These are phyloP conservation scores for Danio kyathit DNA, from an alignment of 2,797 vertebrate genomes.

Conservation along the genomic window DNA sequence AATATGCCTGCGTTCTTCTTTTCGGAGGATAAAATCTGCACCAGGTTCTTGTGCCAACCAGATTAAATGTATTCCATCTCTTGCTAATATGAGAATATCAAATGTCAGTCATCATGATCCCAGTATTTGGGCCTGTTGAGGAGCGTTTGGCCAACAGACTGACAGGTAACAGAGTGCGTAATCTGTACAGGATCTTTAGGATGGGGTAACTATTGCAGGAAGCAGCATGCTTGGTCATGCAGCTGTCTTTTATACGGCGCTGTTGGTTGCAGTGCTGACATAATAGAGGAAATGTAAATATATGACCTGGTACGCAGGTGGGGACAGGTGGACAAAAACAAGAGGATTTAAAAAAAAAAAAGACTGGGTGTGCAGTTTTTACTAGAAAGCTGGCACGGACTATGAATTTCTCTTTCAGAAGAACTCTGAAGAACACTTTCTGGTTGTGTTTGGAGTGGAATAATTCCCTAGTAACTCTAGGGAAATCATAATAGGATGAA, in stretches of 20 bases:
- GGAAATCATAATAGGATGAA: too few species aligned
- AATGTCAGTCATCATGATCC: not conserved
- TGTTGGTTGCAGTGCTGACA: constrained; percentile 14
- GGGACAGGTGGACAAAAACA: constrained; percentile 66
- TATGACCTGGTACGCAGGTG: constrained; percentile 61
- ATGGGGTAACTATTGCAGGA: constrained; percentile 59
- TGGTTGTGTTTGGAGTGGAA: too few species aligned
- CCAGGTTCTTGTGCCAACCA: not conserved
- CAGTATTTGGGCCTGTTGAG: not conserved
- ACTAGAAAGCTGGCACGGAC: constrained; percentile 29
- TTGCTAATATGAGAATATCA: constrained; percentile 13
- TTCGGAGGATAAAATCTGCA: constrained; percentile 21
- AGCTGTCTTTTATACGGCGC: constrained; percentile 60
- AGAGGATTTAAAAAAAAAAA: constrained; percentile 1
- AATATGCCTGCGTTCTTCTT: not conserved
- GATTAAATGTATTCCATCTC: not conserved
- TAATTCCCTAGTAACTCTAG: too few species aligned
- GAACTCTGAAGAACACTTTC: too few species aligned
- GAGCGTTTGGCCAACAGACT: constrained; percentile 22
- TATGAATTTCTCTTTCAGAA: too few species aligned
- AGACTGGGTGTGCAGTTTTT: constrained; percentile 24
- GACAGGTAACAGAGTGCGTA: constrained; percentile 15
- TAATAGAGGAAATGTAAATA: constrained; percentile 55
- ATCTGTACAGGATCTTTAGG: constrained; percentile 22
- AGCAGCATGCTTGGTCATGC: constrained; percentile 60